Evolutionary conservation across 2,797 vertebrate genomes (phyloP), one percentile per base, ranked within the genome.

Genomic region (Carapus acus): DNA sequence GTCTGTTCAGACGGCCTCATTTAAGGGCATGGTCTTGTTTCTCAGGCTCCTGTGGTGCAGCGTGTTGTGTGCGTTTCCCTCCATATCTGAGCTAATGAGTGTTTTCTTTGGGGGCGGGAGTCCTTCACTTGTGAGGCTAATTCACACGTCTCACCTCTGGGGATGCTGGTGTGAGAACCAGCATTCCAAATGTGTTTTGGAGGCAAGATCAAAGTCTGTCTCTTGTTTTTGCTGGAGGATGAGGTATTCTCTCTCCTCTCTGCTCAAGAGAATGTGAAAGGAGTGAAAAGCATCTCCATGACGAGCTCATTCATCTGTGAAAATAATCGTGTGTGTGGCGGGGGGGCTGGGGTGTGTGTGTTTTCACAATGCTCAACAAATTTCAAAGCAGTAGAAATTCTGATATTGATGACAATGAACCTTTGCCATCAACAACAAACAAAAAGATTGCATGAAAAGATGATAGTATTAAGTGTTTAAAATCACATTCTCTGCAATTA

Each of bases 231-330:
- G 83, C 77, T 69, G 53, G 59, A 69, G 76, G 77, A 79, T 36
- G 73, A 66, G 9, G 57, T 83, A 86, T 88, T 90, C 84, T 88
- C 76, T 63, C 63, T n/a, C 62, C 78, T 61, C 48, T 84, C 69
- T 59, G 71, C 66, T 51, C 65, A 81, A 80, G 78, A 74, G 69
- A 54, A 79, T 72, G 73, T 66, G 83, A 87, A 53, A 74, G 69
- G 76, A 77, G 66, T 83, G 84, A 88, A 87, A 86, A 84, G 72
- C 76, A 69, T 85, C 82, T 34, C 77, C 82, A 88, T 88, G 86
- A 89, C 81, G 2, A 84, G 80, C 72, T 77, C 88, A 89, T 77
- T 88, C 89, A 91, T 89, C 85, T 86, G 88, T 83, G 79, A 88
- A 90, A 89, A 88, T 85, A 77, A 85, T 80, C 37, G 71, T 73